Conservation (phyloP, 2,888 invertebrate species). For the Acronicta leporina region DNA sequence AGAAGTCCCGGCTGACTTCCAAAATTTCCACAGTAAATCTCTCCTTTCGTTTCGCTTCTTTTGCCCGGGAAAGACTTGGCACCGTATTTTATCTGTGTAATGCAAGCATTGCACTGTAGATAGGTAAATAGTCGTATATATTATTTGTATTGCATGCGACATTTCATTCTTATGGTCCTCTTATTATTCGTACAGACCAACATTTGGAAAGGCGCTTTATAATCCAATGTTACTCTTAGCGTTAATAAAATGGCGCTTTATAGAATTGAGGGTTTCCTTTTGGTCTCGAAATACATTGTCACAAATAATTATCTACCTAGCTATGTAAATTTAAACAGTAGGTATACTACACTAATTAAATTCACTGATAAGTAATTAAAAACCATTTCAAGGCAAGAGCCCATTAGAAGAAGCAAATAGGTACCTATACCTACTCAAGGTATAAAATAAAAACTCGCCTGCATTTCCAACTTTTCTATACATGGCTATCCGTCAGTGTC, state of each 20-base stretch:
- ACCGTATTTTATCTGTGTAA: slow-evolving; percentile 86
- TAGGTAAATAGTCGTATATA: slow-evolving; percentile 77
- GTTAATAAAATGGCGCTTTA: slow-evolving; percentile 12
- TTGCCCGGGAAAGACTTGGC: slow-evolving; percentile 85
- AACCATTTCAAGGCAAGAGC: background rate
- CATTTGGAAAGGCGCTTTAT: slow-evolving; percentile 44
- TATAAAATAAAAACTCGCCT: background rate
- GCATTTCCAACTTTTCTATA: slow-evolving; percentile 21
- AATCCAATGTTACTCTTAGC: slow-evolving; percentile 16
- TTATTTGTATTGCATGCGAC: slow-evolving; percentile 62
- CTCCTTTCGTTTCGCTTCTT: slow-evolving; percentile 84
- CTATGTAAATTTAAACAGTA: background rate
- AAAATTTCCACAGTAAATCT: slow-evolving; percentile 87
- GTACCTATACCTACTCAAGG: background rate
- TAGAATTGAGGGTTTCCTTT: slow-evolving; percentile 11
- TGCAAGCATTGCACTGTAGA: slow-evolving; percentile 81
- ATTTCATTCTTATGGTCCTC: slow-evolving; percentile 56
- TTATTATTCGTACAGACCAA: slow-evolving; percentile 50
- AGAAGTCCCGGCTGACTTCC: slow-evolving; percentile 86
- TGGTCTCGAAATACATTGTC: background rate
- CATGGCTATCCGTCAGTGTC: slow-evolving; percentile 56
- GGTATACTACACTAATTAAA: slow-evolving; percentile 1
- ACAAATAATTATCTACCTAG: background rate
- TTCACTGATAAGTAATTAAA: background rate
- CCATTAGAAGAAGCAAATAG: slow-evolving; percentile 1